Evolutionary conservation across 1,140 invertebrate genomes (phyloP), one percentile per base, ranked within the genome.

Genomic region (Drosophila takahashii): DNA sequence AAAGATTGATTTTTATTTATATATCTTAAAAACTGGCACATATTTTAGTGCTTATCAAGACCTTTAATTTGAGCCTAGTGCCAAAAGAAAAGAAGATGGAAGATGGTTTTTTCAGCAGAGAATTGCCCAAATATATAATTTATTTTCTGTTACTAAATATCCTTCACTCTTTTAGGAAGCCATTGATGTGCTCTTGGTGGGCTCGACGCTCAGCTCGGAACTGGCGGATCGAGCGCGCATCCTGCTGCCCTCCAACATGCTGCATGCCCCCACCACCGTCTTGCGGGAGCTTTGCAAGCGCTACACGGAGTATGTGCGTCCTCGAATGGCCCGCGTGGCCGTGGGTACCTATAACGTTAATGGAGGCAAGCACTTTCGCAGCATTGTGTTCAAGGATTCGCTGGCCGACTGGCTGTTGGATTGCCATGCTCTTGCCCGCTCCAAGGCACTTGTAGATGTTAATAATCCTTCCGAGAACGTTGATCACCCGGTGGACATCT

Each of bases 261-360:
- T 99, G 22, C 97, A 99, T 92, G 96, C 96, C 7, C 96, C 97
- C 18, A 95, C 96, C 22, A 95, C 95, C 79, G 95, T 98, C 6
- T 91, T 97, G 4, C 93, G 96, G 65, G 96, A 97, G 93, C 96
- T 97, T 94, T 97, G 96, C 83, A 95, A 96, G 74, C 93, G 97
- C 27, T 96, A 96, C 77, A 94, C 94, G 65, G 98, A 99, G 86
- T 99, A 97, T 86, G 96, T 97, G 0, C 93, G 94, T 51, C 93
- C 95, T 0, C 93, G 95, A 37, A 94, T 94, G 69, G 93, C 99
- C 1, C 93, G 96, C 36, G 94, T 99, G 4, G 96, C 96, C 56
- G 95, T 99, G 50, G 98, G 97, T 10, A 99, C 99, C 2, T 99
- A 99, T 92, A 99, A 99, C 93, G 99, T 99, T 0, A 99, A 99